Conservation (phyloP, 2,113 vertebrate species). For the Arvicanthis niloticus region DNA sequence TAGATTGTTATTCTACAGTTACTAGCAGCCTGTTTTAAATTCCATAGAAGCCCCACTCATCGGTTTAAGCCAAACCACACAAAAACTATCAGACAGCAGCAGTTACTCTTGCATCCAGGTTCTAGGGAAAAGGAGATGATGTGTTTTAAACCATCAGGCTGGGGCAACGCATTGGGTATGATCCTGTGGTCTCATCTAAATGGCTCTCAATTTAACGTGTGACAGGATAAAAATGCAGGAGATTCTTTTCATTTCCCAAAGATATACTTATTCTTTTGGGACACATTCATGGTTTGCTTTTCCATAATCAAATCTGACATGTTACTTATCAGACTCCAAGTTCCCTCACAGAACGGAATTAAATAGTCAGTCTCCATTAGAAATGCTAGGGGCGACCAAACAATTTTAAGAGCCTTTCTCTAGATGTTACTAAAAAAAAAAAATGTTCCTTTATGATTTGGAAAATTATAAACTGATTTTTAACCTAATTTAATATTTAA, state of each 20-base stretch:
- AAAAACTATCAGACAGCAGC: slow-evolving; percentile 38
- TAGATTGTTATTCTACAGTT: slow-evolving; percentile 37
- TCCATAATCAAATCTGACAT: slow-evolving; percentile 78
- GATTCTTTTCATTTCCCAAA: slow-evolving; percentile 75
- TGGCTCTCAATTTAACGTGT: slow-evolving; percentile 66
- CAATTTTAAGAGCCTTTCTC: slow-evolving; percentile 65
- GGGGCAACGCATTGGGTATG: slow-evolving; percentile 9
- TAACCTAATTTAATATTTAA: slow-evolving; percentile 31
- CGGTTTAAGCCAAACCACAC: not conserved
- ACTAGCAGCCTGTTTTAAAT: not conserved
- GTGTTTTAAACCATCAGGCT: slow-evolving; percentile 48
- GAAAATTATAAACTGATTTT: slow-evolving; percentile 57
- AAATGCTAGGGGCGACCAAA: slow-evolving; percentile 64
- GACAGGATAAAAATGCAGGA: slow-evolving; percentile 73
- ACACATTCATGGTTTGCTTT: slow-evolving; percentile 72
- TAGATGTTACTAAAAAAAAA: slow-evolving; percentile 49
- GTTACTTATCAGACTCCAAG: slow-evolving; percentile 76
- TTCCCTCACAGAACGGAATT: slow-evolving; percentile 74
- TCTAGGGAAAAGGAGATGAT: not conserved
- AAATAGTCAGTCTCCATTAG: slow-evolving; percentile 76
- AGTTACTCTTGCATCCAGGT: not conserved
- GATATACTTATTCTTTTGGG: slow-evolving; percentile 65
- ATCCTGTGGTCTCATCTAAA: slow-evolving; percentile 65
- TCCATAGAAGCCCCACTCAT: not conserved
- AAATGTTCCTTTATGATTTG: slow-evolving; percentile 20